Evolutionary conservation across 2,888 invertebrate species (phyloP).

Genomic region (Taenaris catops): DNA sequence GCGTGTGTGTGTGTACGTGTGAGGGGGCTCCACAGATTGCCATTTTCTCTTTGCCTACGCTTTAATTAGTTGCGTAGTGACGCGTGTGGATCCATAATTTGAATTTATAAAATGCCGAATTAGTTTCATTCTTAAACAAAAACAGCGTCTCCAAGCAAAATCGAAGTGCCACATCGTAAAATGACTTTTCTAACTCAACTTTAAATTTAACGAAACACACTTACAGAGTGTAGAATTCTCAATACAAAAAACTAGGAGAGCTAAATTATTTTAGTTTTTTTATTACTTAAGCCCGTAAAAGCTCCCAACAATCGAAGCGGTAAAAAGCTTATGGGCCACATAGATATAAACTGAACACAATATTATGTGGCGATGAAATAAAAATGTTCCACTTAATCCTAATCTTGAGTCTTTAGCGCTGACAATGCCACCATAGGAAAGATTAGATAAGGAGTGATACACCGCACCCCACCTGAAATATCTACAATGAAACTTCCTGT

Average conservation of each 20-base stretch:
- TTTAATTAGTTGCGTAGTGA: constrained; percentile 80
- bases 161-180: too few relatives aligned
- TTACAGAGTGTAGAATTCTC: too few relatives aligned
- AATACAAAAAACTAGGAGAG: too few relatives aligned
- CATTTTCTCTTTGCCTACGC: constrained; percentile 80
- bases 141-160: too few relatives aligned
- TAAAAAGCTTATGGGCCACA: constrained; percentile 1
- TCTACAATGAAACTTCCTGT: constrained; percentile 14
- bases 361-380: constrained; percentile 11
- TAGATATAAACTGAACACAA: constrained; percentile 4
- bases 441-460: constrained; percentile 53
- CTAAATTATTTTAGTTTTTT: too few relatives aligned
- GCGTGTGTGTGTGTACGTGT: constrained; percentile 69
- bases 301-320: background rate
- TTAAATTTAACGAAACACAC: too few relatives aligned
- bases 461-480: constrained; percentile 27
- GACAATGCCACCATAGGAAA: constrained; percentile 39
- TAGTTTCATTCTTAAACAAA: constrained; percentile 19
- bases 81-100: constrained; percentile 75
- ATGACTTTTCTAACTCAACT: too few relatives aligned
- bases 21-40: constrained; percentile 78
- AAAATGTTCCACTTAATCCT: constrained; percentile 19
- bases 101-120: constrained; percentile 58
- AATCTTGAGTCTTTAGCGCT: constrained; percentile 35
- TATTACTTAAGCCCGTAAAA: too few relatives aligned